A percentile compares a stretch with the other conserved stretches of the same genome.
Evolutionary conservation across 2,113 vertebrate genomes (phyloP).

Genomic region (Pachypanchax playfairii): DNA sequence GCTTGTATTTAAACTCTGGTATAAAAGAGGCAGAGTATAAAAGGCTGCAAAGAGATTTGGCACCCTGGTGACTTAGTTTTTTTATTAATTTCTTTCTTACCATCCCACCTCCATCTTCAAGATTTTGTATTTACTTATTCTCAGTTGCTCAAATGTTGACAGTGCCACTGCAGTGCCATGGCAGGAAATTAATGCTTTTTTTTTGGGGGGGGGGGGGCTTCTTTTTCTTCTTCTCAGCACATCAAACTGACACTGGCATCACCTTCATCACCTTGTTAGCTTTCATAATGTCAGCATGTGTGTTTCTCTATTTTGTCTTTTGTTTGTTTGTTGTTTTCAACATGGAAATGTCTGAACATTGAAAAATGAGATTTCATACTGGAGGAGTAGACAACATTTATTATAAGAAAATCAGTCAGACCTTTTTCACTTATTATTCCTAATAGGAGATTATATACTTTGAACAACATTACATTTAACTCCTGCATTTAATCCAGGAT

Average conservation of each 20-base stretch:
- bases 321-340: neutral
- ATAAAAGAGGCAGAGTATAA: conserved; percentile 9
- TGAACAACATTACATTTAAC: too few species aligned
- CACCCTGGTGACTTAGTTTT: conserved; percentile 38
- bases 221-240: conserved; percentile 47
- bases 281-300: neutral
- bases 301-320: neutral
- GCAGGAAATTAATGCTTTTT: conserved; percentile 67
- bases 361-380: too few species aligned
- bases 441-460: too few species aligned
- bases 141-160: conserved; percentile 26
- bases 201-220: too few species aligned
- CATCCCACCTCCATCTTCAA: neutral
- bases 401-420: too few species aligned
- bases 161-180: conserved; percentile 46
- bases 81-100: conserved; percentile 11
- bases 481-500: too few species aligned
- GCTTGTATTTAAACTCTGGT: conserved; percentile 36
- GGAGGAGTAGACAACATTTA: too few species aligned
- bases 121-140: too few species aligned
- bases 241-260: conserved; percentile 26
- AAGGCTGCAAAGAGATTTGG: conserved; percentile 34
- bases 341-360: neutral
- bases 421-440: too few species aligned
- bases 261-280: conserved; percentile 31